A percentile compares a stretch with the other conserved stretches of the same genome.
These are phyloP conservation scores for Trichopria drosophilae DNA, from an alignment of 2,888 invertebrate genomes.

Conservation along the genomic window DNA sequence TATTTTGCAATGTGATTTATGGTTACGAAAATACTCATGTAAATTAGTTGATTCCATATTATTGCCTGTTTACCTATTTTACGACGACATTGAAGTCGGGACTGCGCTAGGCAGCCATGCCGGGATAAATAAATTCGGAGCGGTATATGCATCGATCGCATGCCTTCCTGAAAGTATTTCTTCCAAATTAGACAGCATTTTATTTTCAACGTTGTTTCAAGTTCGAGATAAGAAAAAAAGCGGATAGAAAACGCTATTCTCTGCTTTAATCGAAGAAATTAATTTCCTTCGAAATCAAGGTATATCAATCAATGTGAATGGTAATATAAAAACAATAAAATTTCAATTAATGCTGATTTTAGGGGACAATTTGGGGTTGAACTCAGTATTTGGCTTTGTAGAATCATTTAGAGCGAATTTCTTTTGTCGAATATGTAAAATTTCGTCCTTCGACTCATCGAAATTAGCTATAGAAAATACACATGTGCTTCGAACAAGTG, in stretches of 20 bases:
- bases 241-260: conserved; percentile 1
- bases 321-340: background rate
- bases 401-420: too few relatives aligned
- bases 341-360: too few relatives aligned
- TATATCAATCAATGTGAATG: background rate
- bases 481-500: too few relatives aligned
- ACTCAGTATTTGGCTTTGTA: too few relatives aligned
- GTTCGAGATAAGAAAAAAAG: conserved; percentile 5
- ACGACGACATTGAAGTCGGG: conserved; percentile 1
- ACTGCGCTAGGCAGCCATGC: conserved; percentile 7
- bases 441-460: too few relatives aligned
- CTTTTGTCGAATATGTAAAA: too few relatives aligned
- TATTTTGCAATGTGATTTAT: conserved; percentile 8
- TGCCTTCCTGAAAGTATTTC: too few relatives aligned
- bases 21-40: conserved; percentile 2
- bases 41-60: background rate
- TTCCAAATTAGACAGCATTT: conserved; percentile 6
- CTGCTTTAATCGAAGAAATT: conserved; percentile 3
- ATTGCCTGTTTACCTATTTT: conserved; percentile 2
- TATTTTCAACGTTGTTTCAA: conserved; percentile 11
- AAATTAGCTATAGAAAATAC: too few relatives aligned
- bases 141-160: too few relatives aligned
- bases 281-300: conserved; percentile 9
- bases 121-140: conserved; percentile 4
- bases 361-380: too few relatives aligned